Percentiles rank a stretch among this genome's conserved stretches.
These are phyloP conservation scores for Metallyticus violacea DNA, from an alignment of 2,888 invertebrate species.

Conservation along the genomic window DNA sequence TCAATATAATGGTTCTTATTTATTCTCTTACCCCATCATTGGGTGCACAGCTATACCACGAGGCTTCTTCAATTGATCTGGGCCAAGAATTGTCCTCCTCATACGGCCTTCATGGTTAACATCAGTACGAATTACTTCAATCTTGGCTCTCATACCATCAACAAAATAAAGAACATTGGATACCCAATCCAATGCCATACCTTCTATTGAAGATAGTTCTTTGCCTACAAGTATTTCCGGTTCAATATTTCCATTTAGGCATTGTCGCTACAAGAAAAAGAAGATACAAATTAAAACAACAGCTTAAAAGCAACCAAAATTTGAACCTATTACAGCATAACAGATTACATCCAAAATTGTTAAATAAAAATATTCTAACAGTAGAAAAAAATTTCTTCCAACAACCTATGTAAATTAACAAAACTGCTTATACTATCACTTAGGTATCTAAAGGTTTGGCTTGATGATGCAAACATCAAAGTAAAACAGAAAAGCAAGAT, in stretches of 20 bases:
- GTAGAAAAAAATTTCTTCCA: too few relatives aligned
- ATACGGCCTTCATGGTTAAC: conserved; percentile 63
- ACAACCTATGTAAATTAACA: too few relatives aligned
- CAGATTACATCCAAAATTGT: too few relatives aligned
- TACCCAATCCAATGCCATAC: conserved; percentile 88
- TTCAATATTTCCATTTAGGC: conserved; percentile 64
- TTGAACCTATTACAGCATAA: too few relatives aligned
- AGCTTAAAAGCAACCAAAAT: too few relatives aligned
- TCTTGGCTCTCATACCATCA: conserved; percentile 73
- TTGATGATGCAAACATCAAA: too few relatives aligned
- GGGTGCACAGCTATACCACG: conserved; percentile 84
- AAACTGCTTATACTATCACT: too few relatives aligned
- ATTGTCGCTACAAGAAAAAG: conserved; percentile 54
- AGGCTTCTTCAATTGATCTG: conserved; percentile 65
- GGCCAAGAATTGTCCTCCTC: conserved; percentile 71
- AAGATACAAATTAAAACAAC: background rate
- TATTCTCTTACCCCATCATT: conserved; percentile 56
- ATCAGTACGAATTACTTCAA: conserved; percentile 76
- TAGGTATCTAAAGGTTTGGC: too few relatives aligned
- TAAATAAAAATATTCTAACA: too few relatives aligned
- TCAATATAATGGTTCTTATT: too few relatives aligned
- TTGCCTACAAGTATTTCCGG: conserved; percentile 71
- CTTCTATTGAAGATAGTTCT: conserved; percentile 77
- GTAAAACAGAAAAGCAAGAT: too few relatives aligned
- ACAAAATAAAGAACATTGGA: conserved; percentile 84